Conservation (phyloP, 2,888 invertebrate species). For the Epistrophe grossulariae region DNA sequence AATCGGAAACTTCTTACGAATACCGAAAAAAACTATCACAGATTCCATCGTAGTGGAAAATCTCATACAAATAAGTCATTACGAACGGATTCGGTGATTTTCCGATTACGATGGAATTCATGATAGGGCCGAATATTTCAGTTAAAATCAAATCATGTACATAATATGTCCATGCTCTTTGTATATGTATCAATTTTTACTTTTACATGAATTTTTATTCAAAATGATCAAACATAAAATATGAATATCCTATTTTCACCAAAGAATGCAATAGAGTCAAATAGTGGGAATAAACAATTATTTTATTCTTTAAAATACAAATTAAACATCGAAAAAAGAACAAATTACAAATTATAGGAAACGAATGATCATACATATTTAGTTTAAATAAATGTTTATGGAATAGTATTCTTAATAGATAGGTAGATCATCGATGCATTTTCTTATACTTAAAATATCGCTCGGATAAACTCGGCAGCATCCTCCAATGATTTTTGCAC, state of each 20-base stretch:
- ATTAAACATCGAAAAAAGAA: background rate
- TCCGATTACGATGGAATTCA: too few relatives aligned
- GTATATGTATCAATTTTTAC: too few relatives aligned
- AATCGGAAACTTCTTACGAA: too few relatives aligned
- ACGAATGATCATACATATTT: background rate
- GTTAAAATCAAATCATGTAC: too few relatives aligned
- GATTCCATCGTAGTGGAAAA: too few relatives aligned
- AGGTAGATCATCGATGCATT: slow-evolving; percentile 80
- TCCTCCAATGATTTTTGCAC: slow-evolving; percentile 93
- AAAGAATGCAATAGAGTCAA: background rate
- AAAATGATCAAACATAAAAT: too few relatives aligned
- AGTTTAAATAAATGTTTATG: background rate
- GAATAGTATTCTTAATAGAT: background rate
- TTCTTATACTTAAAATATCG: slow-evolving; percentile 90
- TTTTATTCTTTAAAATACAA: background rate
- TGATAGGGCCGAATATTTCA: too few relatives aligned
- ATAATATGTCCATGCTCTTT: background rate
- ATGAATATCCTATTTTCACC: background rate
- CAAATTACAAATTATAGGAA: slow-evolving; percentile 6
- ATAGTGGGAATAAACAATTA: background rate
- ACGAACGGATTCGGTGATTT: too few relatives aligned
- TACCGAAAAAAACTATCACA: too few relatives aligned
- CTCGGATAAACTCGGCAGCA: slow-evolving; percentile 94
- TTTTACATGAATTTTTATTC: too few relatives aligned
- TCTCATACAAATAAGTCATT: too few relatives aligned